These are phyloP conservation scores for Fukomys damarensis DNA, from an alignment of 2,113 vertebrate genomes.

Conservation along the genomic window DNA sequence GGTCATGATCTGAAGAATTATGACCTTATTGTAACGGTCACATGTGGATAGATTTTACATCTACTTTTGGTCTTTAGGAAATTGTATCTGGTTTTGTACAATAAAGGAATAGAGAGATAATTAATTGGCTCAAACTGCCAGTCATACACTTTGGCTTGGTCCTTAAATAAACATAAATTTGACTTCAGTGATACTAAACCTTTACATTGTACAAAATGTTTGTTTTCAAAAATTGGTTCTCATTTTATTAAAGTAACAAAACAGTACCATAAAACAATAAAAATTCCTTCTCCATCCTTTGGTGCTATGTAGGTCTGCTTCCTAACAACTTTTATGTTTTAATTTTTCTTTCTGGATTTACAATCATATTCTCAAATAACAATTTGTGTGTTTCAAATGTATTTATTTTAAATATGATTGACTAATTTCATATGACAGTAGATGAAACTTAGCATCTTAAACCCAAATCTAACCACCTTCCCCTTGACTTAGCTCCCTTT, in stretches of 20 bases:
- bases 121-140: neutral
- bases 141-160: neutral
- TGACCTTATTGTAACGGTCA: neutral
- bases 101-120: neutral
- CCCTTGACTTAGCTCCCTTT: neutral
- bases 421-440: neutral
- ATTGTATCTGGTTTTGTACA: conserved; percentile 15
- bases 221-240: conserved; percentile 33
- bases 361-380: neutral
- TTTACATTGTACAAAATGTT: neutral
- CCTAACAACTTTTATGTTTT: conserved; percentile 36
- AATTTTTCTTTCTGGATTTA: conserved; percentile 25
- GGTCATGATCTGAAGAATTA: neutral
- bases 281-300: neutral
- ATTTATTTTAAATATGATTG: neutral
- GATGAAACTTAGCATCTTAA: neutral
- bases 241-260: conserved; percentile 39
- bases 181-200: neutral
- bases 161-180: conserved; percentile 48
- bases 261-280: neutral
- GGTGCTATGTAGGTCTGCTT: neutral
- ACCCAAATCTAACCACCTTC: neutral
- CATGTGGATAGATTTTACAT: conserved; percentile 4
- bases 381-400: neutral
- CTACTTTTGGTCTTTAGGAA: conserved; percentile 15